Evolutionary conservation across 2,888 invertebrate species (phyloP).

Genomic region (Agapetus fuscipes): DNA sequence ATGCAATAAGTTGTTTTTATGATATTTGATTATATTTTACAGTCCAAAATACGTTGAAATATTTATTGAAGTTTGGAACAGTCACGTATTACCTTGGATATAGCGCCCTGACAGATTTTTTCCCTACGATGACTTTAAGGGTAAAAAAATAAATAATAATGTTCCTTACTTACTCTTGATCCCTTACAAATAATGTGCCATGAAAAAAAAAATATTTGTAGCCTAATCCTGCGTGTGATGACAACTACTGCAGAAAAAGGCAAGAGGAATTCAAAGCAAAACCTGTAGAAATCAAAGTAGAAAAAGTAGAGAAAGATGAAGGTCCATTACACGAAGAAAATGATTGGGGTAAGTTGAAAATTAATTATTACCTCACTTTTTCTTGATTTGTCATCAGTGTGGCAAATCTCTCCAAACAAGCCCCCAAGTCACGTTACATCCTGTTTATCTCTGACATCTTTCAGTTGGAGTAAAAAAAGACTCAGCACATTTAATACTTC

Average conservation of each 20-base stretch:
- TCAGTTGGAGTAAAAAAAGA: no score
- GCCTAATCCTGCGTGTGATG: conserved; percentile 89
- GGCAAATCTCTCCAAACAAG: no score
- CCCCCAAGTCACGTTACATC: no score
- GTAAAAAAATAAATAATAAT: conserved; percentile 26
- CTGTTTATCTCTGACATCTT: no score
- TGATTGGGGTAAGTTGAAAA: conserved; percentile 65
- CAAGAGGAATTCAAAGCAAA: conserved; percentile 52
- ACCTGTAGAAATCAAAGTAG: conserved; percentile 47
- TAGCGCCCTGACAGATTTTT: conserved; percentile 92
- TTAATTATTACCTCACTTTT: conserved; percentile 17
- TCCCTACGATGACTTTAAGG: conserved; percentile 85
- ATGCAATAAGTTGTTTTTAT: not conserved
- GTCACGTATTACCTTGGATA: conserved; percentile 94
- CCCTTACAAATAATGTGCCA: no score
- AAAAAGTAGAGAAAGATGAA: conserved; percentile 44
- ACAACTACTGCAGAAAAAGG: conserved; percentile 59
- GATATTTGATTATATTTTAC: no score
- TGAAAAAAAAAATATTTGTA: no score
- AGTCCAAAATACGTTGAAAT: conserved; percentile 76
- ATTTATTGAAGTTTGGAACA: conserved; percentile 80
- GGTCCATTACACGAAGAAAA: conserved; percentile 76
- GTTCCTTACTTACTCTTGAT: no score
- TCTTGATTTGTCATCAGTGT: conserved; percentile 5
- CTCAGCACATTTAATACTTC: no score